Percentiles rank a stretch among this genome's conserved stretches.
These are phyloP conservation scores for Leucoraja ocellata DNA, from an alignment of 2,797 vertebrate species.

Conservation along the genomic window DNA sequence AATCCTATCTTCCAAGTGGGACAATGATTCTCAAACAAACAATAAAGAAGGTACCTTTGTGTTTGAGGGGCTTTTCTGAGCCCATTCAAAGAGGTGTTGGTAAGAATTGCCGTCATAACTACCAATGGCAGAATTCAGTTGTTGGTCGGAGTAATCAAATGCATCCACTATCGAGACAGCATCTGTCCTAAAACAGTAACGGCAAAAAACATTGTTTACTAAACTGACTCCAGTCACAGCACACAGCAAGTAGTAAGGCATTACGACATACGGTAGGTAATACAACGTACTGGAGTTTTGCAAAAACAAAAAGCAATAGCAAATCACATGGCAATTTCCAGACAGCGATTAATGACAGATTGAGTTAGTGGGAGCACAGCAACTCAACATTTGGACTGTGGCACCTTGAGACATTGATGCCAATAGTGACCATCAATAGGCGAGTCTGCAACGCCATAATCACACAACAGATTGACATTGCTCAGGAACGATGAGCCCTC, in stretches of 20 bases:
- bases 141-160: conserved; percentile 61
- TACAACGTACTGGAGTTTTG: too few species aligned
- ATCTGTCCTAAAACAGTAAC: conserved; percentile 54
- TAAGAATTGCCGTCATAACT: conserved; percentile 61
- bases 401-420: too few species aligned
- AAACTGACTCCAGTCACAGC: background rate
- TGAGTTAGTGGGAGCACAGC: too few species aligned
- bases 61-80: conserved; percentile 58
- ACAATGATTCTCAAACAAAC: too few species aligned
- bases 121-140: conserved; percentile 61
- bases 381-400: too few species aligned
- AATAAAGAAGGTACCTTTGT: conserved; percentile 51
- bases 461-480: background rate
- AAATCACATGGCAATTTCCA: too few species aligned
- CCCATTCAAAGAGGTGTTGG: conserved; percentile 62
- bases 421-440: too few species aligned
- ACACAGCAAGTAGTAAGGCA: too few species aligned
- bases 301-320: too few species aligned
- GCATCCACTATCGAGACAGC: conserved; percentile 64
- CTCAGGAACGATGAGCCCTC: background rate
- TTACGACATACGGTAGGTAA: too few species aligned
- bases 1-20: background rate
- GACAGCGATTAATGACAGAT: too few species aligned
- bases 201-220: background rate
- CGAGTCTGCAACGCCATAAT: background rate